Evolutionary conservation across 2,113 vertebrate genomes (phyloP), one percentile per base, ranked within the genome.

Genomic region (Toxostoma redivivum): DNA sequence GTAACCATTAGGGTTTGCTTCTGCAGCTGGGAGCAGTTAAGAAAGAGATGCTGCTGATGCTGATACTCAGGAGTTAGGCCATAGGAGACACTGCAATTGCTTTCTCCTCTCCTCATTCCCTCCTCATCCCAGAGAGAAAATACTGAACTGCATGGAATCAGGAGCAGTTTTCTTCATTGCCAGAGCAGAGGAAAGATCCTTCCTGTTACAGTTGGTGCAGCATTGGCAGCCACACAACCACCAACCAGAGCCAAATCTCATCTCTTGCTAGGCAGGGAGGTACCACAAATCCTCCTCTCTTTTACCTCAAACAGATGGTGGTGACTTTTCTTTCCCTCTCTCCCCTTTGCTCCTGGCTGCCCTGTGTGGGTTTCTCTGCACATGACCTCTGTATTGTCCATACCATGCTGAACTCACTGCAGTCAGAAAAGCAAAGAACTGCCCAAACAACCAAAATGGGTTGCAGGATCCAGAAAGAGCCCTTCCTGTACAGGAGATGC

Each of bases 401-500:
- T 0, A 3, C 6, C 1, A 3, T 5, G 5, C 11, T 15, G 18
- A 88, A 38, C 37, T 57, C 64, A 53, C 42, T n/a, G 44, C 27
- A 70, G 51, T 44, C 47, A 66, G 86, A 66, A 69, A 72, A 77
- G 58, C 54, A 35, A 77, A 77, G 62, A 66, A 28, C 57, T 40
- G n/a, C 64, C 54, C 77, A 66, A 79, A 76, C 15, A 73, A 53
- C 31, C 28, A 40, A 42, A 88, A 64, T 25, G 15, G 70, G 27
- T 25, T 45, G 51, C 62, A 82, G 61, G 27, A 35, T 82, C 33
- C 70, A 60, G 31, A 2, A 1, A 53, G 11, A 74, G 42, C 53
- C n/a, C 8, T 31, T 92, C 38, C 23, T 2, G 4, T 7, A 30
- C 12, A 44, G 61, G 24, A 30, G 54, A 40, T 47, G 54, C 27